Base-by-base conservation (phyloP, 2,888 invertebrate species). In the Thecocarcelia acutangulata region DNA sequence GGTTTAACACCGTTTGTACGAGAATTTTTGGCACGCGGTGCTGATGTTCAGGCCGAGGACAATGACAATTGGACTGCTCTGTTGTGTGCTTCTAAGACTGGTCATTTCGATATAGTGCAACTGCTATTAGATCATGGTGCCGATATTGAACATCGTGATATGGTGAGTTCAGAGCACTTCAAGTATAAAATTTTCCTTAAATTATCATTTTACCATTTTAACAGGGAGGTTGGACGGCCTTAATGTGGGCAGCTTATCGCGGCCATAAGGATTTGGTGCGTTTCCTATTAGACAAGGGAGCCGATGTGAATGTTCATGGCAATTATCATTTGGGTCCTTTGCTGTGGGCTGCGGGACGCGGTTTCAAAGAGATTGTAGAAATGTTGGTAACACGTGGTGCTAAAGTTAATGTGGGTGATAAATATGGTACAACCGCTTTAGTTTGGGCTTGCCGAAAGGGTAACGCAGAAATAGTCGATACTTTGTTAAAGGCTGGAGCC, bases 161-260 rank as follows among this genome's bases (percentile, higher is more conserved):
- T 96, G 93, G 97, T 97, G 88, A 91, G 92, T 12, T 50, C 9
- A n/a, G 12, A 4, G 15, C n/a, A 15, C 15, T 15, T 9, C 21
- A n/a, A 0, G 0, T 42, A n/a, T 15, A 8, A n/a, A 1, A 0
- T 50, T 68, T 17, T 58, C 17, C 13, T 68, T 54, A 52, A 8
- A 19, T 17, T n/a, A n/a, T n/a, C n/a, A 42, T 33, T 46, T 63
- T 19, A 2, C 13, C 15, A 9, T 3, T 33, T 37, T 59, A 52
- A 8, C 91, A 97, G 97, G 98, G 98, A 85, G 97, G 97, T 44
- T 99, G 99, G 99, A 96, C 98, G 3, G 94, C 98, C 0, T 93
- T 99, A 72, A 97, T 99, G 96, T 99, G 99, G 99, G 97, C 98
- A 0, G 94, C 97, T 9, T 99, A 99, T 92, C 97, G 98, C 90